These are phyloP conservation scores for Rhynchomys soricoides DNA, from an alignment of 2,113 vertebrate genomes.

Conservation along the genomic window DNA sequence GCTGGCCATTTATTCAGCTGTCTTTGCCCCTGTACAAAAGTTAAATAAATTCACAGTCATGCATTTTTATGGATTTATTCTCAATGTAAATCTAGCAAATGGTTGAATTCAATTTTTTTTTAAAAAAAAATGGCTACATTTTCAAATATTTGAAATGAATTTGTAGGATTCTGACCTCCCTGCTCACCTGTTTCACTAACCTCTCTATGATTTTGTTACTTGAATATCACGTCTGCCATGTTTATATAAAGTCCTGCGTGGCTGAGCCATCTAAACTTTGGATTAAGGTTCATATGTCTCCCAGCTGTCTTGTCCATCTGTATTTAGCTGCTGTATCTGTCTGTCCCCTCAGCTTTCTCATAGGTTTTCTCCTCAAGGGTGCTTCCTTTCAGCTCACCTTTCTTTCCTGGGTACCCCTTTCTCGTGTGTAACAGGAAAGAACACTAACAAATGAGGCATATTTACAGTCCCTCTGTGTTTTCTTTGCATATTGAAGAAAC, in stretches of 20 bases:
- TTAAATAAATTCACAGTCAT: slow-evolving; percentile 1
- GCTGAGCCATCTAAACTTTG: neutral
- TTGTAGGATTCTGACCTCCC: neutral
- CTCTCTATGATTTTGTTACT: neutral
- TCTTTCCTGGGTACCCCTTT: neutral
- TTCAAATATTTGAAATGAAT: slow-evolving; percentile 41
- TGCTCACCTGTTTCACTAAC: neutral
- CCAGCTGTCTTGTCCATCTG: neutral
- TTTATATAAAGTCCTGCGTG: neutral
- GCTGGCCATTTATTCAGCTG: neutral
- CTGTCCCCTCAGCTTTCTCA: neutral
- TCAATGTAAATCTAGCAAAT: slow-evolving; percentile 11
- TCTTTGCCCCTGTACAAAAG: neutral
- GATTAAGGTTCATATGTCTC: neutral
- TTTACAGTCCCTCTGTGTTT: slow-evolving; percentile 5
- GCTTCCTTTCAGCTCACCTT: neutral
- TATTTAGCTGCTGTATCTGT: neutral
- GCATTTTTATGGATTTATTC: slow-evolving; percentile 44
- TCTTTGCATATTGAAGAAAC: slow-evolving; percentile 48
- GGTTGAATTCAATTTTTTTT: neutral
- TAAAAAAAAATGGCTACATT: neutral
- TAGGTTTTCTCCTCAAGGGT: neutral
- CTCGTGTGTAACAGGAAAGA: neutral
- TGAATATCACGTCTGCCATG: neutral
- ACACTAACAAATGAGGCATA: neutral